These are phyloP conservation scores for Pyrrhia umbra DNA, from an alignment of 2,888 invertebrate genomes.

Conservation along the genomic window DNA sequence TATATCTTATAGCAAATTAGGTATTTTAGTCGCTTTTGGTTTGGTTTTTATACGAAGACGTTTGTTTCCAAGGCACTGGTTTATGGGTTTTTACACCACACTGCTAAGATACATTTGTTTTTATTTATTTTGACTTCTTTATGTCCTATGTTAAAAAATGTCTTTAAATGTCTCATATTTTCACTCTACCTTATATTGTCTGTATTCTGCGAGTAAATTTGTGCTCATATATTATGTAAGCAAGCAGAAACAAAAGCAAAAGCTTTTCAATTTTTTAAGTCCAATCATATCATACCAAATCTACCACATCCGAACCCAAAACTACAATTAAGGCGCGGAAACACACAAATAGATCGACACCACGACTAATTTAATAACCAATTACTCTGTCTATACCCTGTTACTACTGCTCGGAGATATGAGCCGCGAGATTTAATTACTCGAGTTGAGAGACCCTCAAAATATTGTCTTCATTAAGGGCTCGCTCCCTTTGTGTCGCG, in stretches of 20 bases:
- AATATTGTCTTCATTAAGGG: constrained; percentile 88
- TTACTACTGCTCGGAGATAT: constrained; percentile 66
- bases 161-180: too few relatives aligned
- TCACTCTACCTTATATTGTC: too few relatives aligned
- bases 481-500: constrained; percentile 80
- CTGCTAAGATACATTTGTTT: constrained; percentile 5
- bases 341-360: constrained; percentile 73
- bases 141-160: not conserved
- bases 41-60: constrained; percentile 20
- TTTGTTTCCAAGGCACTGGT: constrained; percentile 17
- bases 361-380: constrained; percentile 75
- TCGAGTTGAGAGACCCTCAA: constrained; percentile 78
- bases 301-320: constrained; percentile 20
- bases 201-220: too few relatives aligned
- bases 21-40: constrained; percentile 10
- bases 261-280: too few relatives aligned
- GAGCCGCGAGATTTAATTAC: constrained; percentile 84
- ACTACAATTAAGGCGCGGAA: constrained; percentile 60
- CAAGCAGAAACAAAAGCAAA: too few relatives aligned
- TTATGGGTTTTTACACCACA: constrained; percentile 1
- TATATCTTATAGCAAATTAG: constrained; percentile 32
- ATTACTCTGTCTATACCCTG: constrained; percentile 69
- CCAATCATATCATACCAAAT: not conserved
- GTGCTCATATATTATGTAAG: too few relatives aligned
- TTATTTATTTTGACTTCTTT: constrained; percentile 21